A percentile compares a stretch with the other conserved stretches of the same genome.
Evolutionary conservation across 1,140 invertebrate genomes (phyloP).

Genomic region (Brachionus calyciflorus): DNA sequence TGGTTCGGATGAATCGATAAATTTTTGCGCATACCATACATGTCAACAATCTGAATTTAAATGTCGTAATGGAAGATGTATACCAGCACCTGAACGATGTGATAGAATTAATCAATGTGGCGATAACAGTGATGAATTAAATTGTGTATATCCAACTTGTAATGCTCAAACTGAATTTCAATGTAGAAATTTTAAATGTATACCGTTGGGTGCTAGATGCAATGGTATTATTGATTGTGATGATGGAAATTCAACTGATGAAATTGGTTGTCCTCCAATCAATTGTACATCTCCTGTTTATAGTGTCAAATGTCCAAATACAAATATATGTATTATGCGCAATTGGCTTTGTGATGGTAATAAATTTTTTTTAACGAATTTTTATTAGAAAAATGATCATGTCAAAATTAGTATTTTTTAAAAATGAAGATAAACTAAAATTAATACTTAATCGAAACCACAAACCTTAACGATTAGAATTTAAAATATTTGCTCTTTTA

Average conservation of each 20-base stretch:
- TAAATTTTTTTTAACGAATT: too few species aligned
- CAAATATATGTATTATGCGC: constrained; percentile 25
- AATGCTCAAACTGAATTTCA: constrained; percentile 74
- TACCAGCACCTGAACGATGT: constrained; percentile 90
- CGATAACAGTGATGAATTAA: constrained; percentile 81
- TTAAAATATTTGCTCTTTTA: not conserved
- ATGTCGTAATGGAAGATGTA: constrained; percentile 89
- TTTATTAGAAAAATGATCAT: too few species aligned
- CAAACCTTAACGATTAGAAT: too few species aligned
- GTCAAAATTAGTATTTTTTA: too few species aligned
- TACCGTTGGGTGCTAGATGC: not conserved
- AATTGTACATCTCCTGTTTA: not conserved
- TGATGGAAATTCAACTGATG: constrained; percentile 78
- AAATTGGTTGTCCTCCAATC: constrained; percentile 58
- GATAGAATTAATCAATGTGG: constrained; percentile 86
- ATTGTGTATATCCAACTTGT: constrained; percentile 65
- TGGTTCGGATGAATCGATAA: constrained; percentile 49
- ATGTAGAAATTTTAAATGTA: constrained; percentile 70
- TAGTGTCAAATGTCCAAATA: constrained; percentile 40
- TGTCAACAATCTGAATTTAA: constrained; percentile 67
- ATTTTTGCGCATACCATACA: constrained; percentile 69
- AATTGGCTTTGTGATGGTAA: constrained; percentile 35
- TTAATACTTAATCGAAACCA: too few species aligned
- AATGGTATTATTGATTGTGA: constrained; percentile 43
- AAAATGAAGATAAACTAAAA: too few species aligned